These are phyloP conservation scores for Lindbergichthys nudifrons DNA, from an alignment of 2,797 vertebrate genomes.

Conservation along the genomic window DNA sequence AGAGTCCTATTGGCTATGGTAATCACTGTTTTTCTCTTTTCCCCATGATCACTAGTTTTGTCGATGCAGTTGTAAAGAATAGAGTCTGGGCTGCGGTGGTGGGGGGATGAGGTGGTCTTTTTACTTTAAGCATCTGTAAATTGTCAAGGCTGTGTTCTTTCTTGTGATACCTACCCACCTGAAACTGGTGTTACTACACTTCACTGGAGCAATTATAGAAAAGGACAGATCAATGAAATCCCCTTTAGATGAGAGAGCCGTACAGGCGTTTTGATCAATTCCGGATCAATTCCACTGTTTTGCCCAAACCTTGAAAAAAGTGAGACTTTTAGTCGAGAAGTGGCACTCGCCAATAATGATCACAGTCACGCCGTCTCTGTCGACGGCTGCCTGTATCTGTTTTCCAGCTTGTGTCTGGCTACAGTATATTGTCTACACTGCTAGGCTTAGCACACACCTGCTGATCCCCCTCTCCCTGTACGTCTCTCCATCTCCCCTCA, in stretches of 20 bases:
- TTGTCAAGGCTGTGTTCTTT: conserved; percentile 71
- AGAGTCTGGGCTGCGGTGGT: conserved; percentile 35
- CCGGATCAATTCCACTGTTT: conserved; percentile 75
- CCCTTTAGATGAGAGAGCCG: conserved; percentile 75
- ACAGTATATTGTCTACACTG: conserved; percentile 63
- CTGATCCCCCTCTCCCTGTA: conserved; percentile 49
- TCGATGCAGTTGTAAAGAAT: conserved; percentile 34
- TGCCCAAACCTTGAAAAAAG: conserved; percentile 72
- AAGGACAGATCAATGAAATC: conserved; percentile 81
- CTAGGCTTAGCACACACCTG: conserved; percentile 68
- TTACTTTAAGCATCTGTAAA: conserved; percentile 74
- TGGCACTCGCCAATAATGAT: conserved; percentile 62
- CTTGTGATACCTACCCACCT: conserved; percentile 73
- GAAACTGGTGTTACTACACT: conserved; percentile 77
- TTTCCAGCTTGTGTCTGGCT: conserved; percentile 52
- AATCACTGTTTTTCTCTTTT: conserved; percentile 23
- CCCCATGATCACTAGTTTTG: conserved; percentile 37
- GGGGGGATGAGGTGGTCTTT: conserved; percentile 23
- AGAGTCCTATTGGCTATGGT: conserved; percentile 4
- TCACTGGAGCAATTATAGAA: conserved; percentile 80
- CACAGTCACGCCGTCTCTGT: conserved; percentile 48
- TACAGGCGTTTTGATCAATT: conserved; percentile 76
- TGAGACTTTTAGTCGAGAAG: conserved; percentile 59
- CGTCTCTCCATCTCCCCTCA: conserved; percentile 52
- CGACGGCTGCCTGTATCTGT: conserved; percentile 49